Base-by-base conservation (phyloP, 1,140 invertebrate genomes). In the Diorhabda elongata region DNA sequence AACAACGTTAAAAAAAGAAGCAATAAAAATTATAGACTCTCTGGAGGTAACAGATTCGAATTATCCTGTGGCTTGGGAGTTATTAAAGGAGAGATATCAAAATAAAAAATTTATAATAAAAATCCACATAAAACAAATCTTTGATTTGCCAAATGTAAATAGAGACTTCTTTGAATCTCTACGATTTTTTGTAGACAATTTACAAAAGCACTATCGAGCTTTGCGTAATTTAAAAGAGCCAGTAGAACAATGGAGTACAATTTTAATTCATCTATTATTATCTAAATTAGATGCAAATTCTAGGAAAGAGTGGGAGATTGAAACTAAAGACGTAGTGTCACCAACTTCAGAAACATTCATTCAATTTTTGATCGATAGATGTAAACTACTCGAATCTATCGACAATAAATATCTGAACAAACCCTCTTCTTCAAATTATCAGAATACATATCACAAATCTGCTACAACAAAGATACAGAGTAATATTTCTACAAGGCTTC, bases 221-320 rank as follows among this genome's bases (percentile, higher is more conserved):
- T 58, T 77, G 44, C 70, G 74, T 68, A 70, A 63, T 66, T 58
- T 78, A n/a, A 66, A 65, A 2, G 60, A 73, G 65, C 71, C 75
- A 2, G 64, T 79, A 56, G 74, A 74, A 4, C 42, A 76, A 2
- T 80, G 79, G 68, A 73, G 75, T 42, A 76, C 76, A 0, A 68
- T 79, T 0, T 64, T 76, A 44, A 71, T 71, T 58, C 66, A 70
- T 59, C 8, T 72, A 42, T 58, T 68, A 47, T 65, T 43, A 8
- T 58, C 58, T 42, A 72, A 72, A 62, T 44, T 72, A 62, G 57
- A 70, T 64, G 26, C 4, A 5, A 11, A 60, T 9, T 47, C 58
- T 43, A 62, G n/a, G 56, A 64, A 64, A 44, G 67, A 71, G 44
- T 71, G 67, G 64, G 70, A 69, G 69, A 66, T 45, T 42, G 2